A percentile compares a stretch with the other conserved stretches of the same genome.
Conservation (phyloP, 2,888 invertebrate genomes). For the Oscheius onirici region DNA sequence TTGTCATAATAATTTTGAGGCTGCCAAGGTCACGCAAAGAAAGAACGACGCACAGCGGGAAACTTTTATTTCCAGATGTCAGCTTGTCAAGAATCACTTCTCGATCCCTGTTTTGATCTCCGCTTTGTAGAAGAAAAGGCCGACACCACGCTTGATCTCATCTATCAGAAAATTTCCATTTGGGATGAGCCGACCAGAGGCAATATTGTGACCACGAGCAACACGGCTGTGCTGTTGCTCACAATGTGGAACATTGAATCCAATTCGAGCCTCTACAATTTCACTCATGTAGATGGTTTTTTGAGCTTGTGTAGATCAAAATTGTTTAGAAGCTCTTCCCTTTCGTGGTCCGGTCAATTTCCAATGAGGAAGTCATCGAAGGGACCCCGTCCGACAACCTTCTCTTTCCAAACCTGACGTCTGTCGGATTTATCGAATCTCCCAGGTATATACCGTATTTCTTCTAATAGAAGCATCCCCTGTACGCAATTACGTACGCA, state of each 20-base stretch:
- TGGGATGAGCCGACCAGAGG: constrained; percentile 35
- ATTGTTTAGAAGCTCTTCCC: constrained; percentile 30
- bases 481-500: no score
- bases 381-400: constrained; percentile 34
- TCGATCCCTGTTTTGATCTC: constrained; percentile 49
- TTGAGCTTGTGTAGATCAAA: not conserved
- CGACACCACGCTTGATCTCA: constrained; percentile 35
- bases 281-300: constrained; percentile 11
- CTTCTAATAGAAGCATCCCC: not conserved
- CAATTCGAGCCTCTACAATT: constrained; percentile 37
- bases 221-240: constrained; percentile 34
- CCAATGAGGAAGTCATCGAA: constrained; percentile 39
- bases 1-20: constrained; percentile 25
- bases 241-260: constrained; percentile 41
- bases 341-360: constrained; percentile 11
- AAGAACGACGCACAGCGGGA: not conserved
- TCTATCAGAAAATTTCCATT: constrained; percentile 37
- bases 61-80: constrained; percentile 38
- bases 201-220: constrained; percentile 29
- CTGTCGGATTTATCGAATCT: constrained; percentile 45
- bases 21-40: not conserved
- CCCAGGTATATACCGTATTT: constrained; percentile 35
- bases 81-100: constrained; percentile 40
- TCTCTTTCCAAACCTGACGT: constrained; percentile 33
- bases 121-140: constrained; percentile 47